Evolutionary conservation across 35 echinoderm and acorn worm genomes (phyloP).

Genomic region (Hemicentrotus pulcherrimus): DNA sequence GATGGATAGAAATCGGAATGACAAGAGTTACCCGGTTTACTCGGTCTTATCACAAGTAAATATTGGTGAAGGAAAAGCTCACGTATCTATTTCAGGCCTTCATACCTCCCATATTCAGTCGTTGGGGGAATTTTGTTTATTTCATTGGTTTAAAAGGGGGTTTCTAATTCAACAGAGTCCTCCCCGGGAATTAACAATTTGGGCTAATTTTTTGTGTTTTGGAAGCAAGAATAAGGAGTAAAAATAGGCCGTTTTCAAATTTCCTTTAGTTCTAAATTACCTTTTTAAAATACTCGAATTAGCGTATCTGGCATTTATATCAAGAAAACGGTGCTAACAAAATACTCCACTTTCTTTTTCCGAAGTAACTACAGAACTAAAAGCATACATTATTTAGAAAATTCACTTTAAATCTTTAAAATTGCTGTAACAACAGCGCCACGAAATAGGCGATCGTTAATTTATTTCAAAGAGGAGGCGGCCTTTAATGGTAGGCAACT

Average conservation of each 20-base stretch:
- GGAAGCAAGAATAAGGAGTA: background rate
- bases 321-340: background rate
- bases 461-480: background rate
- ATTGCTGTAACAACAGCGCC: background rate
- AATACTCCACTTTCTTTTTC: background rate
- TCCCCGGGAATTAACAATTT: background rate
- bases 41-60: background rate
- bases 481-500: conserved; percentile 29
- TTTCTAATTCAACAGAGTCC: background rate
- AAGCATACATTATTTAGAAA: background rate
- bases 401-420: background rate
- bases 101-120: background rate
- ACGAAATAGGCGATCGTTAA: background rate
- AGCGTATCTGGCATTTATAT: too few species aligned
- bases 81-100: background rate
- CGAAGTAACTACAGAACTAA: background rate
- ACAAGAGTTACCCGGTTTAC: background rate
- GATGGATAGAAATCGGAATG: background rate
- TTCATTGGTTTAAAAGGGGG: background rate
- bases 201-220: background rate
- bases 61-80: background rate
- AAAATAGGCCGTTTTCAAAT: background rate
- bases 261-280: background rate
- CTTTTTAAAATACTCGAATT: too few species aligned
- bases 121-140: background rate